Percentiles rank a stretch among this genome's conserved stretches.
Evolutionary conservation across 2,113 vertebrate species (phyloP).

Genomic region (Suncus etruscus): DNA sequence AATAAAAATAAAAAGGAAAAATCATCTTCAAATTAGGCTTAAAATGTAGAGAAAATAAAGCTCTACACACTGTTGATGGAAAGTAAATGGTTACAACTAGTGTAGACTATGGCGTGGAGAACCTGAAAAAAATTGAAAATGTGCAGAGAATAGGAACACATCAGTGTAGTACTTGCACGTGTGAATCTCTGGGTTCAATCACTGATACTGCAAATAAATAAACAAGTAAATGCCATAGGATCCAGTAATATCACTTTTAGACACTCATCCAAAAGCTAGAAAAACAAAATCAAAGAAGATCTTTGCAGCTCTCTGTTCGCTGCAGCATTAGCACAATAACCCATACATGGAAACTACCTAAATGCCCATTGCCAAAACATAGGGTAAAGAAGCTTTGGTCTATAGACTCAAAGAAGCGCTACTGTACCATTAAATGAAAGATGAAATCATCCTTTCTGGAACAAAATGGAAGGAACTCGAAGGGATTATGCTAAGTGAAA

Average conservation of each 20-base stretch:
- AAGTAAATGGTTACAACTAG: neutral
- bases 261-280: neutral
- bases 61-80: neutral
- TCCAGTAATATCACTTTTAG: neutral
- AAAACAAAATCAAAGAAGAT: neutral
- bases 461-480: neutral
- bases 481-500: neutral
- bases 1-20: no score
- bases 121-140: neutral
- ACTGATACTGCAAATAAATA: neutral
- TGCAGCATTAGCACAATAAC: neutral
- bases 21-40: no score
- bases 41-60: neutral
- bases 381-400: neutral
- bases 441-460: neutral
- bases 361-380: neutral
- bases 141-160: neutral
- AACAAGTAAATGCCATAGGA: neutral
- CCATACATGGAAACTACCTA: neutral
- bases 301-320: neutral
- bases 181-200: neutral
- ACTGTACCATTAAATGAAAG: neutral
- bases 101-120: neutral
- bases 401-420: neutral
- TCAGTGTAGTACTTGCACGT: neutral